Base-by-base conservation (phyloP, 1,140 invertebrate species). In the Heliconius himera region DNA sequence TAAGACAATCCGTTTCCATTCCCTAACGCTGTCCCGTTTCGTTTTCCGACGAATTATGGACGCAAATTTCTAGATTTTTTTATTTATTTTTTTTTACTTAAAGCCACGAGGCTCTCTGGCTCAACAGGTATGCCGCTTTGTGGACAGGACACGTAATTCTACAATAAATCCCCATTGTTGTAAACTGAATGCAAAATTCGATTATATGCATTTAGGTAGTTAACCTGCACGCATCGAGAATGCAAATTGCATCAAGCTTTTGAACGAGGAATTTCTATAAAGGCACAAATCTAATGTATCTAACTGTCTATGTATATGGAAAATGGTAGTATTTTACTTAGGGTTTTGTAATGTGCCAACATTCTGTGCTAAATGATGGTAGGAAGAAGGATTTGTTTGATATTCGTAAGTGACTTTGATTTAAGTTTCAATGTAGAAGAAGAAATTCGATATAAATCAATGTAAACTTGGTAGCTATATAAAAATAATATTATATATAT, bases 121-220 rank as follows among this genome's bases (percentile, higher is more conserved):
- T 87, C 85, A 86, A 87, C 85, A 83, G 81, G 84, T 83, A 49
- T 79, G 78, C 81, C 84, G 73, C 82, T 90, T 88, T 85, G 83
- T 81, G 81, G 84, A 88, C 87, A 87, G 79, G 76, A 84, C 92
- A 94, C 92, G 92, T 94, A 92, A 87, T 88, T 92, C 87, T 87
- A 91, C 91, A 92, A 93, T 94, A 94, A 93, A 94, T 94, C 88
- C 88, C 88, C 86, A 91, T 90, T 88, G 88, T 87, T 89, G 90
- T 88, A 88, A 89, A 84, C 87, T 87, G 92, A 92, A 94, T 94
- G 90, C 90, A 88, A 88, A 91, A 92, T 90, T 86, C 87, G 89
- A 92, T 93, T 90, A 90, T 90, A 91, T 92, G 91, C 90, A 93
- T 93, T 92, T 91, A 89, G 91, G 90, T 91, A 92, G 86, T 90